phyloP scores from a whole-genome alignment of 2,888 invertebrate species.

The Horisme vitalbata region DNA sequence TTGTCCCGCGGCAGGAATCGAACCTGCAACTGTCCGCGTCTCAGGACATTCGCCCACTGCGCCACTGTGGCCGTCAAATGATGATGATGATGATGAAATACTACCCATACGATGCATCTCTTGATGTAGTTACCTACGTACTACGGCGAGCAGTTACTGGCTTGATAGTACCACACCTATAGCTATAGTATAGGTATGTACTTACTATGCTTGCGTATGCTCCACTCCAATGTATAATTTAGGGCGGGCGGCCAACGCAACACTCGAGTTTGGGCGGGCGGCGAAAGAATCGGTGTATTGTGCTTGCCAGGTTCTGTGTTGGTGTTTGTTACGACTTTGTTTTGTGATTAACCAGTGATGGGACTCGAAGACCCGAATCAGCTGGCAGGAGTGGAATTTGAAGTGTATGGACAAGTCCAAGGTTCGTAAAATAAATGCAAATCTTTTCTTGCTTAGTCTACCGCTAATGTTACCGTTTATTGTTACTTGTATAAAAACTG shows the following conservation, averaged over 20 bases:
- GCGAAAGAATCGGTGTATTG: slow-evolving; percentile 18
- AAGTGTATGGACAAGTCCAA: slow-evolving; percentile 95
- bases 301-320: slow-evolving; percentile 17
- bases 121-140: no score
- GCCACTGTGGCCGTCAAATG: no score
- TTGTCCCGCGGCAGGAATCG: background rate
- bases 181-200: no score
- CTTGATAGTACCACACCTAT: slow-evolving; percentile 1
- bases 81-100: no score
- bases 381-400: slow-evolving; percentile 92
- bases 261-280: slow-evolving; percentile 62
- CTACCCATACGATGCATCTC: no score
- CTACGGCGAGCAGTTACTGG: no score
- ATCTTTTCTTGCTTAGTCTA: no score
- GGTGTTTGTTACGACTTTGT: slow-evolving; percentile 14
- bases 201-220: background rate
- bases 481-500: no score
- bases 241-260: slow-evolving; percentile 42
- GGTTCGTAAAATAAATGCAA: slow-evolving; percentile 76
- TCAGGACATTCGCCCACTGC: no score
- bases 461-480: no score
- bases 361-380: slow-evolving; percentile 83
- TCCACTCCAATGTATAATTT: slow-evolving; percentile 31
- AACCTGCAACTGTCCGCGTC: background rate
- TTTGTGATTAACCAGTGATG: slow-evolving; percentile 58